Percentiles rank a stretch among this genome's conserved stretches.
These are phyloP conservation scores for Zaprionus ornatus DNA, from an alignment of 1,140 invertebrate species.

Conservation along the genomic window DNA sequence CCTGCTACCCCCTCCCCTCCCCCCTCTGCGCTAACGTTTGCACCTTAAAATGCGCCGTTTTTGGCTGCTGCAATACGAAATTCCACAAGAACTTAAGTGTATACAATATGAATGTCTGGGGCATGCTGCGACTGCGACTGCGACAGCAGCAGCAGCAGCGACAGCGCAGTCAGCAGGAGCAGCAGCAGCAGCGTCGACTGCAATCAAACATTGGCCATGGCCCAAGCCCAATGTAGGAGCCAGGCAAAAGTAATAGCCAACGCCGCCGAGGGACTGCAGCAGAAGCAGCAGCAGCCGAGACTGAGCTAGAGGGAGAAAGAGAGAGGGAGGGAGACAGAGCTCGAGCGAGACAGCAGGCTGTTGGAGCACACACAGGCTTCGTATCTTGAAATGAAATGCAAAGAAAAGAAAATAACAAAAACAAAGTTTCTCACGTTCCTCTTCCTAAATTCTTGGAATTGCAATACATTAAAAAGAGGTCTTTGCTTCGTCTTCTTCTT, in stretches of 20 bases:
- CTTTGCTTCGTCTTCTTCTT: slow-evolving; percentile 72
- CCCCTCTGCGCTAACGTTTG: slow-evolving; percentile 17
- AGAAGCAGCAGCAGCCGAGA: slow-evolving; percentile 15
- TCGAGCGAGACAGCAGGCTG: slow-evolving; percentile 34
- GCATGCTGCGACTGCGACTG: slow-evolving; percentile 48
- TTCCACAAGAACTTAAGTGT: slow-evolving; percentile 78
- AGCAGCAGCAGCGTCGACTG: slow-evolving; percentile 26
- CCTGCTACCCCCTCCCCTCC: neutral
- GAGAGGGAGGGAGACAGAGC: slow-evolving; percentile 6
- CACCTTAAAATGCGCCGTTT: slow-evolving; percentile 60
- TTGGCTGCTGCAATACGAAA: slow-evolving; percentile 68
- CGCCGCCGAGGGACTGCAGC: slow-evolving; percentile 40
- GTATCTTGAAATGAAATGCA: slow-evolving; percentile 82
- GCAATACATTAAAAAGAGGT: slow-evolving; percentile 84
- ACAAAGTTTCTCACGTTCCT: slow-evolving; percentile 84
- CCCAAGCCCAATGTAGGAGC: slow-evolving; percentile 72
- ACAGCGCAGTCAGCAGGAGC: slow-evolving; percentile 15
- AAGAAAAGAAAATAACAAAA: slow-evolving; percentile 83
- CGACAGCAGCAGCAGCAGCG: neutral
- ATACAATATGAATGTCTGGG: slow-evolving; percentile 79
- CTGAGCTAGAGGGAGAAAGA: slow-evolving; percentile 31
- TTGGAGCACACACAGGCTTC: slow-evolving; percentile 66
- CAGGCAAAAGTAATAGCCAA: slow-evolving; percentile 63
- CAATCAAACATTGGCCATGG: slow-evolving; percentile 65
- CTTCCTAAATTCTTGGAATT: slow-evolving; percentile 84